These are phyloP conservation scores for Leptodirus hochenwartii DNA, from an alignment of 2,888 invertebrate species.

Conservation along the genomic window DNA sequence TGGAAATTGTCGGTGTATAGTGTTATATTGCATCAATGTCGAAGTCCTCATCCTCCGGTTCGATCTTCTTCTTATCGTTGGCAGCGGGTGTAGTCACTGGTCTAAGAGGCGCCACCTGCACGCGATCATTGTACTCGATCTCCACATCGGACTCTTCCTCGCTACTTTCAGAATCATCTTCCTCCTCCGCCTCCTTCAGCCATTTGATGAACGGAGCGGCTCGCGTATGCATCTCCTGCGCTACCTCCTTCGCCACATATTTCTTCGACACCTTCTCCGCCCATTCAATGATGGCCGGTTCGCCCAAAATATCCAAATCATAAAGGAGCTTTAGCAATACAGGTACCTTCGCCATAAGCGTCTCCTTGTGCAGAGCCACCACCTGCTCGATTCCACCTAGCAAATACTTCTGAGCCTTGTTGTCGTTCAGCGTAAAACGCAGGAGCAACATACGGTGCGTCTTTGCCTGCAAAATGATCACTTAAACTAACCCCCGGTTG, in stretches of 20 bases:
- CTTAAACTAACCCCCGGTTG: too few relatives aligned
- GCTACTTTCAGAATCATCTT: constrained; percentile 60
- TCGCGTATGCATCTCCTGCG: constrained; percentile 79
- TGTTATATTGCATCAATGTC: constrained; percentile 90
- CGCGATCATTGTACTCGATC: constrained; percentile 84
- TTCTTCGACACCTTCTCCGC: constrained; percentile 83
- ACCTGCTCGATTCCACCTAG: constrained; percentile 91
- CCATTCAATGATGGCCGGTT: constrained; percentile 91
- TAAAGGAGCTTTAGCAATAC: constrained; percentile 54
- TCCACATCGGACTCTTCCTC: constrained; percentile 50
- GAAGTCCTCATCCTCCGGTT: constrained; percentile 66
- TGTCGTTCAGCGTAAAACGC: constrained; percentile 65
- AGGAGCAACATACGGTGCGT: constrained; percentile 61
- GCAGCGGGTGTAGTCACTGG: constrained; percentile 27
- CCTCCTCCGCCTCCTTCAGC: constrained; percentile 94
- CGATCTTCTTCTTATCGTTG: constrained; percentile 34
- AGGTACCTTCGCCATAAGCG: constrained; percentile 66
- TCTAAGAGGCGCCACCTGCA: constrained; percentile 35
- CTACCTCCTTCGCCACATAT: constrained; percentile 79
- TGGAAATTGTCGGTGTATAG: too few relatives aligned
- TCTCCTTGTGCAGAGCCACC: constrained; percentile 58
- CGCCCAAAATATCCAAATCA: constrained; percentile 88
- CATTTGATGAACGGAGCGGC: constrained; percentile 91
- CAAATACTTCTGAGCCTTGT: constrained; percentile 77
- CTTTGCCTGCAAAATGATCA: constrained; percentile 28